phyloP scores from a whole-genome alignment of 2,888 invertebrate species.

The Eupithecia centaureata region DNA sequence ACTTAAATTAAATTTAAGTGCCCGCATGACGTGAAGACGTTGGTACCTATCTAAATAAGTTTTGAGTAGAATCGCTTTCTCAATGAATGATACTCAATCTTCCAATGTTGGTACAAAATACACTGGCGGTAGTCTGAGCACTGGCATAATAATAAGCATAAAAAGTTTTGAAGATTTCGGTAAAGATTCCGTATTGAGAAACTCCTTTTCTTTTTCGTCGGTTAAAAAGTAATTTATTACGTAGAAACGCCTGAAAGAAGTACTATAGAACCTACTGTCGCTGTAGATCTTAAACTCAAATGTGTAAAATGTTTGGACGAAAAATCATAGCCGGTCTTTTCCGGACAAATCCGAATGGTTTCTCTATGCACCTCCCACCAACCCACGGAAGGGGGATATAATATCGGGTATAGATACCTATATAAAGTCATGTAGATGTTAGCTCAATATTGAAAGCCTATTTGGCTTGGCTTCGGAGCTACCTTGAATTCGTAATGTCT shows the following conservation, averaged over 20 bases:
- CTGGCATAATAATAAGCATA: no score
- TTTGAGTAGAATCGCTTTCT: no score
- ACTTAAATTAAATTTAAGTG: no score
- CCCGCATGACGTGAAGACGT: no score
- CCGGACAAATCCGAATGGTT: neutral
- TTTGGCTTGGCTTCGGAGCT: conserved; percentile 29
- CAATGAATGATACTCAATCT: no score
- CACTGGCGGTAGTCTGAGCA: no score
- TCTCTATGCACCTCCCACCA: conserved; percentile 37
- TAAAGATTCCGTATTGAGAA: neutral
- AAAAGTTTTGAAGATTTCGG: no score
- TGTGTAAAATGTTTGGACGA: neutral
- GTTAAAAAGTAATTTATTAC: neutral
- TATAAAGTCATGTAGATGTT: conserved; percentile 54
- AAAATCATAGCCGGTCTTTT: neutral
- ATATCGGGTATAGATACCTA: conserved; percentile 59
- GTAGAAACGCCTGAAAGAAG: neutral
- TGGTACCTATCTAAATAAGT: no score
- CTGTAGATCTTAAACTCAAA: neutral
- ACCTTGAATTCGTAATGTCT: conserved; percentile 20
- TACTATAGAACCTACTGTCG: neutral
- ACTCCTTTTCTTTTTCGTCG: neutral
- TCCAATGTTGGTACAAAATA: no score
- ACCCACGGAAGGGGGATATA: conserved; percentile 44
- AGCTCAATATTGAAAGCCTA: conserved; percentile 28